Conservation (phyloP, 2,888 invertebrate species). For the Trichogramma evanescens region DNA sequence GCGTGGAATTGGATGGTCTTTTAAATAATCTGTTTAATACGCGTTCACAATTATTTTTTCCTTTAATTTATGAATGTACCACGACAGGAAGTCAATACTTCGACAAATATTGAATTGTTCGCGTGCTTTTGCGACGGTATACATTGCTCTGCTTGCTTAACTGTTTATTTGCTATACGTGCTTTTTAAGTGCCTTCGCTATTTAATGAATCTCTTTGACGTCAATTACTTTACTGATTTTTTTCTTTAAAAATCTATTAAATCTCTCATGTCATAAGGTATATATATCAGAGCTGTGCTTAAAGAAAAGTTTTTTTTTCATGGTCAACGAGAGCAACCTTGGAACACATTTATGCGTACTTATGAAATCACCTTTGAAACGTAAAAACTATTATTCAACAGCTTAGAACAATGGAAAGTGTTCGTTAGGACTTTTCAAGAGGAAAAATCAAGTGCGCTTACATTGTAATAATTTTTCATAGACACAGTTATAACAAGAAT, state of each 20-base stretch:
- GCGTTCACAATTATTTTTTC: background rate
- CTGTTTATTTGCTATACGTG: slow-evolving; percentile 1
- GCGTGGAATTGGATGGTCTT: slow-evolving; percentile 8
- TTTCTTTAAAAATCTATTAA: background rate
- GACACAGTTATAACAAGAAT: no score
- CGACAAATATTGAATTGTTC: background rate
- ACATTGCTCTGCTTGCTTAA: background rate
- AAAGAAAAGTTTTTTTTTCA: no score
- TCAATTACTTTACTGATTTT: background rate
- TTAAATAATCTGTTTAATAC: slow-evolving; percentile 1
- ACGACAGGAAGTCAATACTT: slow-evolving; percentile 3
- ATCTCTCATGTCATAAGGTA: no score
- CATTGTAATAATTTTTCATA: no score
- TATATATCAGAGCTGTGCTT: no score
- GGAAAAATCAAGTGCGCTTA: no score
- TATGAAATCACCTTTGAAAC: no score
- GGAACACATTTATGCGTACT: no score
- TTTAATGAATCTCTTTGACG: slow-evolving; percentile 3
- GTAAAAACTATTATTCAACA: no score
- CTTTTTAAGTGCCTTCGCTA: background rate
- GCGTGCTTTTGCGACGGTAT: background rate
- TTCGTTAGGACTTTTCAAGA: no score
- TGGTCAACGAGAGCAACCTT: no score
- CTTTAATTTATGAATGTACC: background rate
- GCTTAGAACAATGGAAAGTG: no score